phyloP scores from a whole-genome alignment of 2,888 invertebrate species.

The Nephrotoma flavescens region DNA sequence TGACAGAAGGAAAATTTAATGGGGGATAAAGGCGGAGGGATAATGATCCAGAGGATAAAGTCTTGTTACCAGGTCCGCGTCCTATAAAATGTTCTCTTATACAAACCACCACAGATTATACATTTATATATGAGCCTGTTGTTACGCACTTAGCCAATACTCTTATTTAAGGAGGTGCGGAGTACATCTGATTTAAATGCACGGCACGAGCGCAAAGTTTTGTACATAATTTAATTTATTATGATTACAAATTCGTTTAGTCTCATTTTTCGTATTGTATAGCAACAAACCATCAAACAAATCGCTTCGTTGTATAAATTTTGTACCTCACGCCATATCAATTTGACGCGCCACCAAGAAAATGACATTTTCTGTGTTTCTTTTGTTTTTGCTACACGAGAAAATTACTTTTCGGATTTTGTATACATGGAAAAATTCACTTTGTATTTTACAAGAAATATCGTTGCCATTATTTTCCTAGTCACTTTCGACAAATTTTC shows the following conservation, averaged over 20 bases:
- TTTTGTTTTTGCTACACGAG: neutral
- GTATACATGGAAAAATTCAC: neutral
- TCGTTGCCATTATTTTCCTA: neutral
- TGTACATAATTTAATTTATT: neutral
- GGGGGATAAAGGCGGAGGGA: no score
- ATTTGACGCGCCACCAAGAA: neutral
- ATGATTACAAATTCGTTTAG: neutral
- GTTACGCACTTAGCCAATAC: no score
- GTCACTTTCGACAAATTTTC: neutral
- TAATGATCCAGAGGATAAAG: no score
- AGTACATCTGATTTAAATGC: neutral
- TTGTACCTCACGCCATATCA: neutral
- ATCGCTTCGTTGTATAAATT: neutral
- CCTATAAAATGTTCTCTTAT: no score
- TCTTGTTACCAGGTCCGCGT: no score
- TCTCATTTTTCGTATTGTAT: neutral
- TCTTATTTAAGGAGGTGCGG: no score
- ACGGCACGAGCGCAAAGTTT: neutral
- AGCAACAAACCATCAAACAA: neutral
- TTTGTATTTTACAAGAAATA: neutral
- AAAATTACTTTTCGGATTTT: no score
- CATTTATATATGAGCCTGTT: no score
- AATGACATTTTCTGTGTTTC: neutral
- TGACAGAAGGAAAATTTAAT: no score
- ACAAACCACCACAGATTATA: no score